A percentile compares a stretch with the other conserved stretches of the same genome.
These are phyloP conservation scores for Damaliscus lunatus DNA, from an alignment of 2,113 vertebrate genomes.

Conservation along the genomic window DNA sequence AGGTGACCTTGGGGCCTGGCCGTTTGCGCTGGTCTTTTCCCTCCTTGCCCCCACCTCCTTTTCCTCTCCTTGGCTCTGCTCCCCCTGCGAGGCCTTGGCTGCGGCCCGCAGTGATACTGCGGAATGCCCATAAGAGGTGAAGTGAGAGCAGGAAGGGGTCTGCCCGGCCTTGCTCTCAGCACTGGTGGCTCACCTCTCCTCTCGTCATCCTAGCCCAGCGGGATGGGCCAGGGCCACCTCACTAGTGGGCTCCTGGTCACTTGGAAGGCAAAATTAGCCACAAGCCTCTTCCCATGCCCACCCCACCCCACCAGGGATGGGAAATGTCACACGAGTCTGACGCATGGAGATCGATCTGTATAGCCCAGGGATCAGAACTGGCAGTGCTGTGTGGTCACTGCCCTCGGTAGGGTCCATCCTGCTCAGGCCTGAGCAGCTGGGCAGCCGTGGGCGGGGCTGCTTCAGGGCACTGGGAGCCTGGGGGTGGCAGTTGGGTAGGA, in stretches of 20 bases:
- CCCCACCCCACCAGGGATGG: too few species aligned
- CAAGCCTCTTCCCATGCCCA: accelerated
- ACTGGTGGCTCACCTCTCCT: too few species aligned
- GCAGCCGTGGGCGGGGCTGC: background rate
- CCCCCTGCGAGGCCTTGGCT: background rate
- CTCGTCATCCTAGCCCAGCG: too few species aligned
- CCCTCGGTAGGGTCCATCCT: accelerated
- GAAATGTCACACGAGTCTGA: background rate
- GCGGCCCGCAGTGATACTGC: accelerated
- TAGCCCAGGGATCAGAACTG: accelerated
- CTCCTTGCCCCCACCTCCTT: background rate
- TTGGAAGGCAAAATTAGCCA: background rate
- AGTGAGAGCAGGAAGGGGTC: too few species aligned
- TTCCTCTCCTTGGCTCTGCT: background rate
- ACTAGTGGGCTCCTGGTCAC: too few species aligned
- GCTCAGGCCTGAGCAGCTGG: background rate
- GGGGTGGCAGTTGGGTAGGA: background rate
- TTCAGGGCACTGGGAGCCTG: background rate
- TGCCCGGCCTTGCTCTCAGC: too few species aligned
- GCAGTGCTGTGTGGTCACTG: background rate
- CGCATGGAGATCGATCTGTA: background rate
- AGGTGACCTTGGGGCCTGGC: accelerated
- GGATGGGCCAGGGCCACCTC: too few species aligned
- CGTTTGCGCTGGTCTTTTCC: too few species aligned
- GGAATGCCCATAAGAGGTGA: too few species aligned